Conservation (phyloP, 2,888 invertebrate genomes). For the Axea sp. region DNA sequence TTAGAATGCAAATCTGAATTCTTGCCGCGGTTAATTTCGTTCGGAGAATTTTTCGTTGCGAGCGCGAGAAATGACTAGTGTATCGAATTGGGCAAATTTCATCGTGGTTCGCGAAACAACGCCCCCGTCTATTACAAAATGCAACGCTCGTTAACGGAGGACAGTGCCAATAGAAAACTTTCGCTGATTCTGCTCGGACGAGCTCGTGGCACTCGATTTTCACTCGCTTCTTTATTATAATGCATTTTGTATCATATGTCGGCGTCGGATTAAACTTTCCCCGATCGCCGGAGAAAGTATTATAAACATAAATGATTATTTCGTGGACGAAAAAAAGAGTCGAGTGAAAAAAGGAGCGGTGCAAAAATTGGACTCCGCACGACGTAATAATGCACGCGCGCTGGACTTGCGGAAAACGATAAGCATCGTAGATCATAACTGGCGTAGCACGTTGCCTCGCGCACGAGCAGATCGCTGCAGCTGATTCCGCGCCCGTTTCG, state of each 20-base stretch:
- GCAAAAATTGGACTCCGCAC: conserved; percentile 28
- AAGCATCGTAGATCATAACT: conserved; percentile 46
- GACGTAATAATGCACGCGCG: conserved; percentile 36
- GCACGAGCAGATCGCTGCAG: conserved; percentile 7
- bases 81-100: conserved; percentile 20
- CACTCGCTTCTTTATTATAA: conserved; percentile 64
- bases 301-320: conserved; percentile 61
- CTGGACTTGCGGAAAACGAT: conserved; percentile 48
- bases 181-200: conserved; percentile 62
- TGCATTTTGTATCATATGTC: conserved; percentile 64
- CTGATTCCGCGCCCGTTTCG: conserved; percentile 9
- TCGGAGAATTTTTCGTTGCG: too few relatives aligned
- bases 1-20: too few relatives aligned
- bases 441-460: conserved; percentile 1
- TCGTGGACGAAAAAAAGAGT: conserved; percentile 36
- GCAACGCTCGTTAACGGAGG: conserved; percentile 55
- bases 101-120: conserved; percentile 24
- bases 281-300: conserved; percentile 63
- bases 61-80: too few relatives aligned
- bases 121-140: conserved; percentile 52
- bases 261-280: conserved; percentile 64
- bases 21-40: too few relatives aligned
- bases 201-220: conserved; percentile 62
- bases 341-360: conserved; percentile 1
- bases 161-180: conserved; percentile 64